A percentile compares a stretch with the other conserved stretches of the same genome.
phyloP scores from a whole-genome alignment of 2,797 vertebrate species.

The Phoeniculus purpureus region DNA sequence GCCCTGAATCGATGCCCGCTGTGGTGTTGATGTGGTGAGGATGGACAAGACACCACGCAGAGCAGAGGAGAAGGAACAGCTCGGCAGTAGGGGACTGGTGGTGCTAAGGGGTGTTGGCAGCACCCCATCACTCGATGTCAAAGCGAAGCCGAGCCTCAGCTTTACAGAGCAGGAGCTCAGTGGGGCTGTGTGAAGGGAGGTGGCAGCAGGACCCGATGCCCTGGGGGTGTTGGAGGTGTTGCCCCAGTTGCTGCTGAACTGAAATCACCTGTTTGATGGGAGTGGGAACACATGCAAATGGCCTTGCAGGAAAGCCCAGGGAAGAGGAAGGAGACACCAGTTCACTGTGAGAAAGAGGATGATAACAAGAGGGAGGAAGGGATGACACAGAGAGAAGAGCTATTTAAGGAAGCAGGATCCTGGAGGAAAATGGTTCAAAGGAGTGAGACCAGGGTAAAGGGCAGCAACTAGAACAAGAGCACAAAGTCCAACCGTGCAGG shows the following conservation, averaged over 20 bases:
- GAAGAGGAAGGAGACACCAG: slow-evolving; percentile 4
- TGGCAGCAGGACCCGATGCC: neutral
- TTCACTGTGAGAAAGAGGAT: neutral
- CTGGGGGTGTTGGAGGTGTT: neutral
- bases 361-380: neutral
- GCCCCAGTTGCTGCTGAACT: slow-evolving; percentile 32
- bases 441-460: neutral
- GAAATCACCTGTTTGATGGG: slow-evolving; percentile 38
- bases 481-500: neutral
- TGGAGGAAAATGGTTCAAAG: neutral
- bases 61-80: neutral
- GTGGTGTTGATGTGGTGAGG: neutral
- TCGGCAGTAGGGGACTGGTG: neutral
- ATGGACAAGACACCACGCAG: neutral
- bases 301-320: neutral
- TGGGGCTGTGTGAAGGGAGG: neutral
- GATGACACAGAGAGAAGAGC: neutral
- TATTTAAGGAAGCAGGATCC: neutral
- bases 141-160: neutral
- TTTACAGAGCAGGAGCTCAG: neutral
- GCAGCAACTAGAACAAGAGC: neutral
- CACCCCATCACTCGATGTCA: accelerated
- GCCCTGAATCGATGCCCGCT: neutral
- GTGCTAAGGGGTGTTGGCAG: neutral
- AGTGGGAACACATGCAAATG: slow-evolving; percentile 27